Evolutionary conservation across 2,888 invertebrate species (phyloP).

Genomic region (Luffia ferchaultella): DNA sequence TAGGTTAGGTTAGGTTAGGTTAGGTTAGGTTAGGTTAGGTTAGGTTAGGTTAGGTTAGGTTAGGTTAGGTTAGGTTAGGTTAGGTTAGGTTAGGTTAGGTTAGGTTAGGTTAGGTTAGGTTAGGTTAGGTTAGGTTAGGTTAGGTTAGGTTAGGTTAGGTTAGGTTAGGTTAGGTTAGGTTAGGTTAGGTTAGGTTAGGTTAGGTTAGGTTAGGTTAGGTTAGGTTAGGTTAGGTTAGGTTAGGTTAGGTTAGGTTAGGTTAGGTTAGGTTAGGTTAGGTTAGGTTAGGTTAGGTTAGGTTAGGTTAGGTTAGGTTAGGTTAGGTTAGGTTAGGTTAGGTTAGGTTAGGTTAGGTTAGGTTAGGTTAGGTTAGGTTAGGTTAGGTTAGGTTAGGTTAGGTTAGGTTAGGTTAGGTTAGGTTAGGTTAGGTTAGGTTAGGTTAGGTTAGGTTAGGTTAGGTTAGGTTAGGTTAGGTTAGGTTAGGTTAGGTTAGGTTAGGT

Average conservation of each 20-base stretch:
- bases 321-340: slow-evolving; percentile 13
- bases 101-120: slow-evolving; percentile 14
- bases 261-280: slow-evolving; percentile 16
- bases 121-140: slow-evolving; percentile 14
- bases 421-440: slow-evolving; percentile 2
- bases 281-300: slow-evolving; percentile 13
- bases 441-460: slow-evolving; percentile 5
- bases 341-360: slow-evolving; percentile 2
- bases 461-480: slow-evolving; percentile 7
- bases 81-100: slow-evolving; percentile 15
- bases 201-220: slow-evolving; percentile 8
- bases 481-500: slow-evolving; percentile 1
- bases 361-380: slow-evolving; percentile 8
- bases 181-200: neutral
- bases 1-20: slow-evolving; percentile 18
- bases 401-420: slow-evolving; percentile 4
- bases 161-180: slow-evolving; percentile 11
- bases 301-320: slow-evolving; percentile 13
- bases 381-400: slow-evolving; percentile 1
- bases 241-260: slow-evolving; percentile 14
- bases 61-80: slow-evolving; percentile 14
- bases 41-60: slow-evolving; percentile 15
- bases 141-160: slow-evolving; percentile 13
- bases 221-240: neutral
- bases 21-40: slow-evolving; percentile 16